Percentiles rank a stretch among this genome's conserved stretches.
Evolutionary conservation across 1,140 invertebrate genomes (phyloP).

Genomic region (Pogonognathellus flavescens): DNA sequence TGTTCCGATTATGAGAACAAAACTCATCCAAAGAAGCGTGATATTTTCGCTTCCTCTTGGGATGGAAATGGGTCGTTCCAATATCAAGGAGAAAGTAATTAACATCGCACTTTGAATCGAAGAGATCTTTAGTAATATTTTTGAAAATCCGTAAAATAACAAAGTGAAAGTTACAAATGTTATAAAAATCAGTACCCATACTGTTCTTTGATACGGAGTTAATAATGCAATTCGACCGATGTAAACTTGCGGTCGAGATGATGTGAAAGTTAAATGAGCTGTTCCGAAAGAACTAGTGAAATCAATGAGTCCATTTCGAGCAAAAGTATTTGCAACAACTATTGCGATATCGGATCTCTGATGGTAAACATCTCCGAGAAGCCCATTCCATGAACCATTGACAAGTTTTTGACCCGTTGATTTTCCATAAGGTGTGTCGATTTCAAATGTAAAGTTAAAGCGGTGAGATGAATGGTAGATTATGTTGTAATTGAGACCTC

Average conservation of each 20-base stretch:
- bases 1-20: slow-evolving; percentile 51
- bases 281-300: not conserved
- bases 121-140: too few relatives aligned
- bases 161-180: not conserved
- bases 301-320: not conserved
- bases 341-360: not conserved
- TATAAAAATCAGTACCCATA: not conserved
- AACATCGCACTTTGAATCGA: not conserved
- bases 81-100: not conserved
- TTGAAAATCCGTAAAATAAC: not conserved
- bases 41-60: not conserved
- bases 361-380: not conserved
- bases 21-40: slow-evolving; percentile 30
- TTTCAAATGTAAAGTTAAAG: slow-evolving; percentile 31
- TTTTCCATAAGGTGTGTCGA: not conserved
- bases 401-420: not conserved
- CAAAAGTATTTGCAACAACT: not conserved
- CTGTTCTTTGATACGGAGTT: not conserved
- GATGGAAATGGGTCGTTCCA: slow-evolving; percentile 24
- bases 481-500: not conserved
- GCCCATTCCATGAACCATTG: not conserved
- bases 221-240: not conserved
- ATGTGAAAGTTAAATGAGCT: not conserved
- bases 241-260: not conserved
- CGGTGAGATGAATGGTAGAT: not conserved